phyloP scores from a whole-genome alignment of 2,113 vertebrate species.

The Microcebus griseorufus region DNA sequence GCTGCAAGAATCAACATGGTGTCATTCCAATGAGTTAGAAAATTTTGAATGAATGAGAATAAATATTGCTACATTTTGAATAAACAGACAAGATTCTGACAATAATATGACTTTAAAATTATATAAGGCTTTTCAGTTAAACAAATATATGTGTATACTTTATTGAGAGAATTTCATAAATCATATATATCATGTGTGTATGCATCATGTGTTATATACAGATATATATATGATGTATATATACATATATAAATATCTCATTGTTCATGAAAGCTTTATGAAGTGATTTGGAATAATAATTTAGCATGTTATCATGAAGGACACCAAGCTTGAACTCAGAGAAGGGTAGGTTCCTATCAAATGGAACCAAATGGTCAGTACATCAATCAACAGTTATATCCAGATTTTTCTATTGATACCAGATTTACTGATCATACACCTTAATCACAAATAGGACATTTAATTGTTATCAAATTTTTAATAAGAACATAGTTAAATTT shows the following conservation, averaged over 20 bases:
- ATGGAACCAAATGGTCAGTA: neutral
- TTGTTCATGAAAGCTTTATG: neutral
- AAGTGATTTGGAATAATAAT: neutral
- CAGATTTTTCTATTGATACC: neutral
- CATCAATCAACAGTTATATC: neutral
- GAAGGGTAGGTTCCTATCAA: neutral
- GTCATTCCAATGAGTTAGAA: neutral
- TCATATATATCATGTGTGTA: neutral
- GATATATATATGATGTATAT: neutral
- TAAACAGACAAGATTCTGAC: neutral
- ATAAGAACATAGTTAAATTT: neutral
- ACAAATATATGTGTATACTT: neutral
- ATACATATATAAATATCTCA: neutral
- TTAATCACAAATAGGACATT: neutral
- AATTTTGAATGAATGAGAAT: neutral
- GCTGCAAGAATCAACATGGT: neutral
- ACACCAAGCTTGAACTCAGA: neutral
- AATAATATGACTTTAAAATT: neutral
- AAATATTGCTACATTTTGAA: neutral
- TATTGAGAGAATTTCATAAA: neutral
- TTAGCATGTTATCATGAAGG: neutral
- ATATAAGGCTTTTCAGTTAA: neutral
- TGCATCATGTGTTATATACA: neutral
- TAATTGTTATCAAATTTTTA: neutral
- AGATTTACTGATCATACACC: neutral